Evolutionary conservation across 2,797 vertebrate species (phyloP).

Genomic region (Dermochelys coriacea): DNA sequence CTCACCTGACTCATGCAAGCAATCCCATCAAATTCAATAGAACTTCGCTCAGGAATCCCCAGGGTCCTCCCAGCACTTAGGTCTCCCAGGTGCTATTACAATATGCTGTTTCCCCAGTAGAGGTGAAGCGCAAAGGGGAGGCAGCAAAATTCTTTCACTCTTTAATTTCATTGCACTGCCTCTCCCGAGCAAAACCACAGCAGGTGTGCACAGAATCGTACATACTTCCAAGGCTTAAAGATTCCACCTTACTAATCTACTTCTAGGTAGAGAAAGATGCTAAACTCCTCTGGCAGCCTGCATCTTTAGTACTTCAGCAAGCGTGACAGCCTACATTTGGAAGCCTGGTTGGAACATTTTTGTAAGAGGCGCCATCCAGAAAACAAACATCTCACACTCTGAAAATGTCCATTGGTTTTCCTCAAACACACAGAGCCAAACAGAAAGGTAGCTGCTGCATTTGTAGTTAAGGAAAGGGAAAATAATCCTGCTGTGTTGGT

Average conservation of each 20-base stretch:
- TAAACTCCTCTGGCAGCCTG: constrained; percentile 43
- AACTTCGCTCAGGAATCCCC: background rate
- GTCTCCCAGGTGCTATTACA: background rate
- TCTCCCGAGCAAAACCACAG: background rate
- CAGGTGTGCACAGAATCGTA: background rate
- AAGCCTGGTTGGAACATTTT: constrained; percentile 34
- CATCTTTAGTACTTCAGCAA: constrained; percentile 12
- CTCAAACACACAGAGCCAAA: constrained; percentile 11
- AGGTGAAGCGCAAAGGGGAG: background rate
- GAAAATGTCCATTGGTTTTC: background rate
- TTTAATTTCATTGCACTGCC: background rate
- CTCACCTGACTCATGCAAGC: background rate
- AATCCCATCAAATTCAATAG: background rate
- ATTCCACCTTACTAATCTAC: background rate
- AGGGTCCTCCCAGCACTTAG: background rate
- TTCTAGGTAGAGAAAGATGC: background rate
- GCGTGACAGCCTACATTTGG: constrained; percentile 26
- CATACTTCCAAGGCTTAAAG: constrained; percentile 2
- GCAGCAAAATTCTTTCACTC: background rate
- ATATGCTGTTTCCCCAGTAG: background rate
- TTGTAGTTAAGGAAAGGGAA: background rate
- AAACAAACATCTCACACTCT: constrained; percentile 38
- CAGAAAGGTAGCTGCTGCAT: background rate
- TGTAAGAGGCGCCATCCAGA: constrained; percentile 10
- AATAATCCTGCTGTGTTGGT: background rate